Percentiles rank a stretch among this genome's conserved stretches.
Evolutionary conservation across 2,113 vertebrate species (phyloP).

Genomic region (Sprattus sprattus): DNA sequence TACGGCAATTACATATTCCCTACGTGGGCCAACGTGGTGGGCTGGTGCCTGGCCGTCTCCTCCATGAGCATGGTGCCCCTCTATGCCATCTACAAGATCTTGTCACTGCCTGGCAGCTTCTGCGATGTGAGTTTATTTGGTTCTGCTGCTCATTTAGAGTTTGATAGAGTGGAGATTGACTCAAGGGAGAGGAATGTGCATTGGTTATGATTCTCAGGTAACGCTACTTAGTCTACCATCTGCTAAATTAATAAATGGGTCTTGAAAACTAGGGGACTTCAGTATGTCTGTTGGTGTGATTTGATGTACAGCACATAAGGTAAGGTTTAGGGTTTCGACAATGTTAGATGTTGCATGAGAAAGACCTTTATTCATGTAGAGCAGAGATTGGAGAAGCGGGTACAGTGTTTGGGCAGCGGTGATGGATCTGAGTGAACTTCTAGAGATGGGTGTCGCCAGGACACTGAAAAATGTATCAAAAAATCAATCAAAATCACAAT

Average conservation of each 20-base stretch:
- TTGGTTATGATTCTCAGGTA: neutral
- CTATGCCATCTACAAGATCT: conserved; percentile 87
- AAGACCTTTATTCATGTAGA: neutral
- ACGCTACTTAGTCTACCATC: neutral
- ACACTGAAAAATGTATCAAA: no score
- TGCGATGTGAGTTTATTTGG: conserved; percentile 72
- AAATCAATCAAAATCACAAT: no score
- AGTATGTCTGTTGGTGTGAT: neutral
- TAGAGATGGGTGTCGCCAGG: no score
- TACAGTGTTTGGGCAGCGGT: neutral
- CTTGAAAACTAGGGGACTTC: neutral
- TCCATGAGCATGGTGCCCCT: conserved; percentile 88
- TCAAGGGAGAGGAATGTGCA: neutral
- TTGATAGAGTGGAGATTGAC: no score
- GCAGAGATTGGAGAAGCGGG: neutral
- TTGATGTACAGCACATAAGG: neutral
- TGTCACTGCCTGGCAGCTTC: conserved; percentile 77
- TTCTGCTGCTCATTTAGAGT: neutral
- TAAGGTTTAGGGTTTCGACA: no score
- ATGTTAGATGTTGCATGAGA: no score
- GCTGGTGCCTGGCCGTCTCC: conserved; percentile 83
- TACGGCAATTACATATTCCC: conserved; percentile 82
- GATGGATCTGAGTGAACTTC: no score
- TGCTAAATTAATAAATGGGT: neutral
- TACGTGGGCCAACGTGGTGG: conserved; percentile 81